These are phyloP conservation scores for Scaptomyza caliginosa DNA, from an alignment of 2,888 invertebrate genomes.

Conservation along the genomic window DNA sequence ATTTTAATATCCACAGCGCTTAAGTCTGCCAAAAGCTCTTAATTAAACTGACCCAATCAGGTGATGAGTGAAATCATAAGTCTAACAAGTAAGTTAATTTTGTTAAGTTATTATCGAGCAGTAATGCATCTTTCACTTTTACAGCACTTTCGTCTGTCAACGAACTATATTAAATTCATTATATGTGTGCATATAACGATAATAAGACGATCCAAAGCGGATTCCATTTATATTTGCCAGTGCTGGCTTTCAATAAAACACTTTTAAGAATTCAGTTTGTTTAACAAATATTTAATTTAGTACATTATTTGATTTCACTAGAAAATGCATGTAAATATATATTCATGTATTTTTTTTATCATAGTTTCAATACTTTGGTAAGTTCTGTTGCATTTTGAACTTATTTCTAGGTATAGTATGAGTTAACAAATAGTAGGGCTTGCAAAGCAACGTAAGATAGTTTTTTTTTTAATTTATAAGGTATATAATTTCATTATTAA, in stretches of 20 bases:
- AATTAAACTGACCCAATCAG: slow-evolving; percentile 9
- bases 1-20: slow-evolving; percentile 27
- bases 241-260: background rate
- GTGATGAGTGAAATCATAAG: slow-evolving; percentile 6
- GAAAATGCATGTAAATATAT: slow-evolving; percentile 80
- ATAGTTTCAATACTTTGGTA: slow-evolving; percentile 70
- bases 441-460: no score
- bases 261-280: slow-evolving; percentile 10
- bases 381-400: slow-evolving; percentile 64
- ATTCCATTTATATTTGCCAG: slow-evolving; percentile 4
- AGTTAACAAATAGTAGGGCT: slow-evolving; percentile 14
- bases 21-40: slow-evolving; percentile 11
- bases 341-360: slow-evolving; percentile 61
- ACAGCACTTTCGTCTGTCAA: background rate
- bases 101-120: background rate
- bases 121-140: background rate
- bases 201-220: background rate
- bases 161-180: background rate
- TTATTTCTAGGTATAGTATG: slow-evolving; percentile 37
- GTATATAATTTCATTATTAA: slow-evolving; percentile 46
- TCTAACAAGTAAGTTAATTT: background rate
- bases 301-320: slow-evolving; percentile 71
- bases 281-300: slow-evolving; percentile 59
- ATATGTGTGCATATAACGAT: background rate
- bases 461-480: no score